These are phyloP conservation scores for Periophthalmus modestus DNA, from an alignment of 2,113 vertebrate genomes.

Conservation along the genomic window DNA sequence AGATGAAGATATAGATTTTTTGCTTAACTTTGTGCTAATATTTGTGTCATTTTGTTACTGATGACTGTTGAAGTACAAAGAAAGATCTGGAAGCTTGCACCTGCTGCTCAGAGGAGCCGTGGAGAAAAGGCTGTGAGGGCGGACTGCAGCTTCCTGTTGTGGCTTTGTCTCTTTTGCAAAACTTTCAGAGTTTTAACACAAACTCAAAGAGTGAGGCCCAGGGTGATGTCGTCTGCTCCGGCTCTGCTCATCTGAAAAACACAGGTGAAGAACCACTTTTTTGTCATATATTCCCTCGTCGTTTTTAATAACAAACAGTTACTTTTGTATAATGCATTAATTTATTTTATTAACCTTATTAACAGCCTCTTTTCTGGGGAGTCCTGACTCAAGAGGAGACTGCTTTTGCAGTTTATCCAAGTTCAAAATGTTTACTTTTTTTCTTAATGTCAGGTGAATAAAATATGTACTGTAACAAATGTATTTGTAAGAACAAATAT, in stretches of 20 bases:
- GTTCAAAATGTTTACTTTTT: not conserved
- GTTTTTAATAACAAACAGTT: no score
- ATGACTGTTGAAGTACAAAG: conserved; percentile 32
- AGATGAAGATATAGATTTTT: no score
- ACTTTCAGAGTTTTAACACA: conserved; percentile 21
- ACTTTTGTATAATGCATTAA: no score
- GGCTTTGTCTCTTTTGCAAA: conserved; percentile 53
- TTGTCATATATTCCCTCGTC: no score
- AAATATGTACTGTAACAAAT: no score
- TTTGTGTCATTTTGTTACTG: not conserved
- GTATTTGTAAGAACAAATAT: no score
- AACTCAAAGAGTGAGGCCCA: conserved; percentile 36
- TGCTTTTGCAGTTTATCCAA: not conserved
- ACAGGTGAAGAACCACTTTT: not conserved
- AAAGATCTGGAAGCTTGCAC: conserved; percentile 69
- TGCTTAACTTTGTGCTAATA: no score
- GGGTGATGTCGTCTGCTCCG: no score
- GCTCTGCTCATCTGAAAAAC: not conserved
- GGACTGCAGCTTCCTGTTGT: conserved; percentile 77
- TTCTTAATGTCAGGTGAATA: no score
- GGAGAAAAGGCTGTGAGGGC: conserved; percentile 59
- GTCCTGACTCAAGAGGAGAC: no score
- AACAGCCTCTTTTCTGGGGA: no score
- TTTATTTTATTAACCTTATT: no score
- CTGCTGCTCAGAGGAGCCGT: conserved; percentile 65